Base-by-base conservation (phyloP, 2,113 vertebrate species). In the Rhynchopsitta pachyrhyncha region DNA sequence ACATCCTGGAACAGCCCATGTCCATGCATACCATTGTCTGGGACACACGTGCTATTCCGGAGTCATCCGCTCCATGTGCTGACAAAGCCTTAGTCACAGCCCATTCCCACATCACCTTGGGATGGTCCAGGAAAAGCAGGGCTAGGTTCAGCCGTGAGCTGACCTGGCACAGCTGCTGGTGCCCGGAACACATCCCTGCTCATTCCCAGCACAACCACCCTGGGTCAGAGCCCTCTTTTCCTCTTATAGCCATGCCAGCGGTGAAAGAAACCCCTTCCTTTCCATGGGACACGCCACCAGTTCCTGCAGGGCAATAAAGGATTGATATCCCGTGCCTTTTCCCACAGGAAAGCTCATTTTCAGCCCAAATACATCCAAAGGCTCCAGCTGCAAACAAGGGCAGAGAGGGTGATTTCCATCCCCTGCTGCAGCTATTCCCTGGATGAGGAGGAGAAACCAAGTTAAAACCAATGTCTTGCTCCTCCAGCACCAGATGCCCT, bases 211-310 rank as follows among this genome's bases (percentile, higher is more conserved):
- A 75, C 86, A 44, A 55, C 78, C 52, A 62, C 78, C 69, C 57
- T 90, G 95, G 96, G 88, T 95, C 96, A 95, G 71, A 70, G 35
- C 60, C 5, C 39, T 75, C 46, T 68, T 83, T 78, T 41, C 57
- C 44, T 11, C 5, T 50, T 67, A 59, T 13, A 28, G 39, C 9
- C 2, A 35, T 60, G 81, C 88, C 69, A 49, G 2, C 0, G 0
- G 44, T 37, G 84, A 86, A 80, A 67, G 39, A 85, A 80, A 55
- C 2, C 53, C 41, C 23, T 82, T 70, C 88, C 74, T 46, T 68
- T 42, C 28, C 16, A 71, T 1, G 46, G 75, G 24, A 37, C 5
- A n/a, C 14, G 2, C 41, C 73, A 1, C 25, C 33, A 9, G 62
- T 33, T 67, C 31, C n/a, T 29, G 2, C 7, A 22, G 77, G 47